Base-by-base conservation (phyloP, 2,113 vertebrate genomes). In the Phylloscopus whistleri region DNA sequence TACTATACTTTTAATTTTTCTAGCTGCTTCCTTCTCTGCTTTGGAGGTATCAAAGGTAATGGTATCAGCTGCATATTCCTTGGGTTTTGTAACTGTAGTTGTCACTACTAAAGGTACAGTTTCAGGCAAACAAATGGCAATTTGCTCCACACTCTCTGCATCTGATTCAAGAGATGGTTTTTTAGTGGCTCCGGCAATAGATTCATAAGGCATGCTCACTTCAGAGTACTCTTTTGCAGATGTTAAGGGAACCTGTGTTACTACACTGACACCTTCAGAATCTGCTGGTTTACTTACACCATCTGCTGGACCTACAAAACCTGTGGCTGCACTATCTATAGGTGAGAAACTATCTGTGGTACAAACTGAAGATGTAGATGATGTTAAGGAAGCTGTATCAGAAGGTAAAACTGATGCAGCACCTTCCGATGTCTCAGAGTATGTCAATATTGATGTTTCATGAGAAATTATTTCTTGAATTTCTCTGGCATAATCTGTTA, bases 401-500 rank as follows among this genome's bases (percentile, higher is more conserved):
- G 97, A 98, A 48, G 98, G 94, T 84, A 98, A 96, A 72, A 97
- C 90, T 81, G 97, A 94, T 64, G 97, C 76, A 84, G 94, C 98
- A 96, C 87, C 98, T 97, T 98, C 98, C 55, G 89, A 97, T 83
- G 75, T 97, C 96, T 97, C 98, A 60, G 97, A 97, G 39, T 98
- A 98, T 89, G 98, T 97, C 96, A 98, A 98, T 63, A 98, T 98
- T 74, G 98, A 97, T 39, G 98, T 98, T 78, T 99, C 98, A 82
- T 98, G 98, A 70, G 98, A 98, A 96, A 98, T 97, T 89, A 98
- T 98, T 92, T 99, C 98, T 83, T 99, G 98, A 96, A 98, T 98
- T 97, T 98, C 98, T 94, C 94, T 97, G 72, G 95, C 93, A 97
- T 98, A 98, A 97, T 98, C 96, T 97, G 98, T 98, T 87, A 97